Conservation (phyloP, 2,113 vertebrate species). For the Odobenus rosmarus region DNA sequence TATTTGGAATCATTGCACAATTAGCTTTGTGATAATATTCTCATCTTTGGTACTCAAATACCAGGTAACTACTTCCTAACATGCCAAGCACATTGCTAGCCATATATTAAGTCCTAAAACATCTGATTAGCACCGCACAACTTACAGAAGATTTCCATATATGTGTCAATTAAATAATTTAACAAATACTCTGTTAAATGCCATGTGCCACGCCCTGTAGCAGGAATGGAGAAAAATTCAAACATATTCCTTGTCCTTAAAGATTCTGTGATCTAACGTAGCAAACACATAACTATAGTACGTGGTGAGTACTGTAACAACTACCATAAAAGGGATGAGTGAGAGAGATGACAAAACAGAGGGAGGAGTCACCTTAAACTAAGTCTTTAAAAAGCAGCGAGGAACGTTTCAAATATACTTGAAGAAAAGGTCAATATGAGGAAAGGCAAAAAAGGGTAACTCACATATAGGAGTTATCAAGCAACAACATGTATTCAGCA, state of each 20-base stretch:
- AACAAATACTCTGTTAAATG: constrained; percentile 43
- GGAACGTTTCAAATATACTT: neutral
- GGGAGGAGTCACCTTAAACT: neutral
- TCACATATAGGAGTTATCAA: neutral
- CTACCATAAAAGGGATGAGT: neutral
- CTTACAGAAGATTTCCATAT: neutral
- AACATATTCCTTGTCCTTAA: neutral
- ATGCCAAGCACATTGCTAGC: neutral
- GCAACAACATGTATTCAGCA: accelerated
- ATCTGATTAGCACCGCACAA: constrained; percentile 20
- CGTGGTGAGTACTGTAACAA: neutral
- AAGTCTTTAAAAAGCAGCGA: neutral
- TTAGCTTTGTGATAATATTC: constrained; percentile 23
- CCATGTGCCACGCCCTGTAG: neutral
- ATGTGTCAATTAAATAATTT: constrained; percentile 17
- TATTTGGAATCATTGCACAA: constrained; percentile 4
- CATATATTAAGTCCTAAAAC: constrained; percentile 14
- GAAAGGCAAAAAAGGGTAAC: neutral
- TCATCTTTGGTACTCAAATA: constrained; percentile 11
- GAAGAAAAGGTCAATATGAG: neutral
- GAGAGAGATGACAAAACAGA: neutral
- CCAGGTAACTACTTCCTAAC: constrained; percentile 39
- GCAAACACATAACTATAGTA: neutral
- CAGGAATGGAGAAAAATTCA: constrained; percentile 19
- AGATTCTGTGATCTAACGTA: neutral